Base-by-base conservation (phyloP, 2,888 invertebrate species). In the Eudemis profundana region DNA sequence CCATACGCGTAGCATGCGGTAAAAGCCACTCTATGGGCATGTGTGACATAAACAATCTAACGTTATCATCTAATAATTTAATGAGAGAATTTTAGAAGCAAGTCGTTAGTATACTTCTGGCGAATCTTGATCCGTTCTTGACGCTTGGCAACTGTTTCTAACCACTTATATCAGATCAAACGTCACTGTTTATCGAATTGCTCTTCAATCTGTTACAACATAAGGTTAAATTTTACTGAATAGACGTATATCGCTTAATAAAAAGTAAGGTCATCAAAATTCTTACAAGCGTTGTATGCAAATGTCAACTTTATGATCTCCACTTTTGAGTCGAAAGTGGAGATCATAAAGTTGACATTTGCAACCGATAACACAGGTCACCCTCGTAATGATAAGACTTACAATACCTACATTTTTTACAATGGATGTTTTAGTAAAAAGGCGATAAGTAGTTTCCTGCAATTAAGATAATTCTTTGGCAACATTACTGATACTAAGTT, bases 11-110 rank as follows among this genome's bases (percentile, higher is more conserved):
- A n/a, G n/a, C n/a, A n/a, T n/a, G n/a, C n/a, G n/a, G n/a, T n/a
- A n/a, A n/a, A n/a, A n/a, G n/a, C n/a, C n/a, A n/a, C n/a, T n/a
- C n/a, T n/a, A n/a, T n/a, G n/a, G n/a, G n/a, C n/a, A n/a, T n/a
- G n/a, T n/a, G n/a, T n/a, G n/a, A n/a, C n/a, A 17, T 42, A 42
- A 27, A 42, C 54, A 56, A 42, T n/a, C 14, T 4, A 17, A 44
- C 42, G 56, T 29, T 29, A 56, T 42, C 7, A 7, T 27, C 7
- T 19, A 42, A 56, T 56, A 44, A 56, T 44, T 44, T 29, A 56
- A 27, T 42, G 3, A 1, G 54, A 42, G 27, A 56, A n/a, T n/a
- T n/a, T n/a, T n/a, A n/a, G n/a, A n/a, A n/a, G n/a, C n/a, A n/a
- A n/a, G n/a, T n/a, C n/a, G n/a, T n/a, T n/a, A n/a, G n/a, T n/a